Percentiles rank a stretch among this genome's conserved stretches.
Conservation (phyloP, 2,113 vertebrate species). For the Talpa occidentalis region DNA sequence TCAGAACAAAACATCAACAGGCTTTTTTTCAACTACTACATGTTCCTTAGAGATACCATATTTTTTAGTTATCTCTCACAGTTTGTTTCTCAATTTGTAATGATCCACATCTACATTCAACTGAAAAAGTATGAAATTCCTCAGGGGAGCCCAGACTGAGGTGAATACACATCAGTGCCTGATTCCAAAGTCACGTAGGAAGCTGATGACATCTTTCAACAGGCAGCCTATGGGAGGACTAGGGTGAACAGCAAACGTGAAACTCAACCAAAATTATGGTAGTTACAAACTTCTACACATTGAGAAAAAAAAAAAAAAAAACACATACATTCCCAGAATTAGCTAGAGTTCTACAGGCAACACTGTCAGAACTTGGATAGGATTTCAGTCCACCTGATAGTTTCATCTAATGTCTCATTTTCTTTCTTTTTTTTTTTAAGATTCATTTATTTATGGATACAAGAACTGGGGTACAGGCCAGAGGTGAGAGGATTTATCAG, state of each 20-base stretch:
- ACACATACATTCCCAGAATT: not conserved
- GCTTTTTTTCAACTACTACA: not conserved
- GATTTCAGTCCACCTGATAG: conserved; percentile 30
- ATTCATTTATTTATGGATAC: too few species aligned
- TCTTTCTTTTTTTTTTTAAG: too few species aligned
- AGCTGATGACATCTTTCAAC: not conserved
- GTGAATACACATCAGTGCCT: not conserved
- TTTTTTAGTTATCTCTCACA: not conserved
- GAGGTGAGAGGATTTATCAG: too few species aligned
- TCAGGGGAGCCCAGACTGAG: not conserved
- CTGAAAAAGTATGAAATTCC: not conserved
- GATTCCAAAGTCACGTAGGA: not conserved
- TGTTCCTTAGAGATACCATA: not conserved
- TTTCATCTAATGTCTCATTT: conserved; percentile 33
- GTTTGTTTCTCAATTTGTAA: not conserved
- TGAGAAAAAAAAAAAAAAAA: not conserved
- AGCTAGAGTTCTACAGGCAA: not conserved
- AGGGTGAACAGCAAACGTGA: not conserved
- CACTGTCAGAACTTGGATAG: not conserved
- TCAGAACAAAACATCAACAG: not conserved
- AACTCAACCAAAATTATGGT: not conserved
- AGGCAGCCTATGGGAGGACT: not conserved
- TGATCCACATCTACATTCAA: not conserved
- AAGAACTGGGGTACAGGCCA: too few species aligned
- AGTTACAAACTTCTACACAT: not conserved